phyloP scores from a whole-genome alignment of 2,888 invertebrate genomes.

The Cryptophagus acutangulus region DNA sequence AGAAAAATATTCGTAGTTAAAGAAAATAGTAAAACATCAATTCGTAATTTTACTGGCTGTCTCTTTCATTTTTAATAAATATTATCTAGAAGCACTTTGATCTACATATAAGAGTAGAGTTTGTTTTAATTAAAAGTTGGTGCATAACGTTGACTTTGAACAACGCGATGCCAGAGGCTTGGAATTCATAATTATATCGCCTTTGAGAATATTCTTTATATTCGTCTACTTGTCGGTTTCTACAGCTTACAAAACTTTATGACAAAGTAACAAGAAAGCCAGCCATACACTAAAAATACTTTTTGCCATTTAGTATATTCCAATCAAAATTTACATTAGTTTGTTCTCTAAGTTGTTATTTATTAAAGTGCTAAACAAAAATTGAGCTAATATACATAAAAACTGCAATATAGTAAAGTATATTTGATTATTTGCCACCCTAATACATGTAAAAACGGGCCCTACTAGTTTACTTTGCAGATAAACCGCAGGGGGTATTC shows the following conservation, averaged over 20 bases:
- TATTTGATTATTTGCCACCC: no score
- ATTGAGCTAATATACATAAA: no score
- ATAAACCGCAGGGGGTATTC: no score
- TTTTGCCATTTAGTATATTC: no score
- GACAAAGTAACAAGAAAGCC: constrained; percentile 30
- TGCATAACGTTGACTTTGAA: constrained; percentile 44
- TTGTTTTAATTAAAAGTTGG: constrained; percentile 49
- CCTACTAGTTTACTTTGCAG: no score
- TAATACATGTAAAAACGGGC: no score
- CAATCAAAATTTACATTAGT: no score
- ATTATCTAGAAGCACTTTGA: constrained; percentile 43
- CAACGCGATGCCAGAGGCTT: constrained; percentile 37
- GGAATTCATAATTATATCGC: constrained; percentile 46
- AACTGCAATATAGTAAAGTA: no score
- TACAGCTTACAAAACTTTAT: constrained; percentile 24
- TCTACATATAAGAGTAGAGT: constrained; percentile 42
- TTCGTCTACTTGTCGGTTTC: constrained; percentile 22
- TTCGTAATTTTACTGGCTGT: constrained; percentile 31
- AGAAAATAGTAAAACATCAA: not conserved
- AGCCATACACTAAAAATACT: no score
- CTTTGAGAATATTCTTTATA: constrained; percentile 40
- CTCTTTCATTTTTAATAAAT: constrained; percentile 44
- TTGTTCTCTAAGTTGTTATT: no score
- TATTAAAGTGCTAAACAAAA: no score
- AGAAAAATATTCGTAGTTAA: not conserved